Evolutionary conservation across 2,113 vertebrate species (phyloP), one percentile per base, ranked within the genome.

Genomic region (Mormyrus iriodes): DNA sequence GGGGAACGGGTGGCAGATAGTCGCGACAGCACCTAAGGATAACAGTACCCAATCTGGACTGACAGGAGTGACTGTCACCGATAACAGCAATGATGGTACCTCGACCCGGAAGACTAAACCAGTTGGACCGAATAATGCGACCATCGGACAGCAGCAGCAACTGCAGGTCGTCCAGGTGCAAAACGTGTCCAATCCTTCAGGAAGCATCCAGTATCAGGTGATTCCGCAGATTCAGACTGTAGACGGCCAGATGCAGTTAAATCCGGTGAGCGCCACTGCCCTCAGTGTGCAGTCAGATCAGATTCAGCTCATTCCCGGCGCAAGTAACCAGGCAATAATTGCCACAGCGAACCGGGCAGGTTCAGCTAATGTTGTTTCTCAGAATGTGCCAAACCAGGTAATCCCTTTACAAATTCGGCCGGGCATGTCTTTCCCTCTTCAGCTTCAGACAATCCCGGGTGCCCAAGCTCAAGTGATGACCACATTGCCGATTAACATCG

Each of bases 1-100:
- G 52, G 98, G 98, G 90, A 98, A 98, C 31, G 96, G 97, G 93
- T 99, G 98, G 98, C 98, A 99, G 93, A 98, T 99, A 83, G 98
- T 99, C 86, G 97, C 98, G 0, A 94, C 98, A 10, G 95, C 98
- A 12, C 96, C 98, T 89, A 99, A 99, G 95, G 98, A 99, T 93
- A 97, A 92, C 90, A 91, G 95, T 90, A 97, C 97, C 93, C 97
- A 98, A 92, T 95, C 94, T 61, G 94, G 97, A 91, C 97, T 97
- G 73, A 96, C 97, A 24, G 93, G 96, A 90, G 96, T 95, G 91
- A 94, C 96, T 27, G 17, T 69, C n/a, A 88, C 48, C 19, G 48
- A 94, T 21, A 92, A 96, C 88, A 93, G 95, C 85, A 95, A 96
- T 90, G 97, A 96, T 93, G 96, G 95, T 94, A 96, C 95, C 53